Conservation (phyloP, 1,140 invertebrate species). For the Drosophila dunni region DNA sequence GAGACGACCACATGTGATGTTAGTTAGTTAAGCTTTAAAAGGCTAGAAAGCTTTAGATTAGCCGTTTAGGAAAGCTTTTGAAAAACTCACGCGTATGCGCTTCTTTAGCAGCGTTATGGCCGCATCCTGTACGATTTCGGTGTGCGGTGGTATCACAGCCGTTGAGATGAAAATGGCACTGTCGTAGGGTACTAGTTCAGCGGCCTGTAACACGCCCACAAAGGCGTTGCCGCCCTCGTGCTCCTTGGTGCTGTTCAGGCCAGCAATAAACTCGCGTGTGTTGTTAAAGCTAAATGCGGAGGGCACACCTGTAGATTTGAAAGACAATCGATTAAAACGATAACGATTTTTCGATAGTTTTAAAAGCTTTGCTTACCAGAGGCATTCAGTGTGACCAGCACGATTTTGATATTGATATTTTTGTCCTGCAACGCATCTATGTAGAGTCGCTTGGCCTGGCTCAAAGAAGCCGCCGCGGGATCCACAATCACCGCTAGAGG, state of each 20-base stretch:
- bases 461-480: slow-evolving; percentile 84
- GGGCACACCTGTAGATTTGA: slow-evolving; percentile 57
- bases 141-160: slow-evolving; percentile 84
- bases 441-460: slow-evolving; percentile 85
- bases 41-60: neutral
- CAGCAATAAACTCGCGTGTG: slow-evolving; percentile 79
- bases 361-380: slow-evolving; percentile 59
- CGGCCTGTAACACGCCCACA: slow-evolving; percentile 81
- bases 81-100: slow-evolving; percentile 85
- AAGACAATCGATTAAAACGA: neutral
- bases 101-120: slow-evolving; percentile 86
- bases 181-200: slow-evolving; percentile 87
- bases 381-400: slow-evolving; percentile 80
- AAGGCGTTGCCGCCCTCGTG: slow-evolving; percentile 76
- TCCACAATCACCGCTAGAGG: slow-evolving; percentile 86
- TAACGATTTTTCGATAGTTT: no score
- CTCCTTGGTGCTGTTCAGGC: slow-evolving; percentile 81
- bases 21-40: neutral
- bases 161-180: slow-evolving; percentile 87
- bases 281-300: slow-evolving; percentile 83
- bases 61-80: neutral
- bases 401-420: slow-evolving; percentile 81
- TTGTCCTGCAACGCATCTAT: slow-evolving; percentile 82
- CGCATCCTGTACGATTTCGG: slow-evolving; percentile 85
- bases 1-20: neutral